These are phyloP conservation scores for Ectropis crepuscularia DNA, from an alignment of 2,888 invertebrate genomes.

Conservation along the genomic window DNA sequence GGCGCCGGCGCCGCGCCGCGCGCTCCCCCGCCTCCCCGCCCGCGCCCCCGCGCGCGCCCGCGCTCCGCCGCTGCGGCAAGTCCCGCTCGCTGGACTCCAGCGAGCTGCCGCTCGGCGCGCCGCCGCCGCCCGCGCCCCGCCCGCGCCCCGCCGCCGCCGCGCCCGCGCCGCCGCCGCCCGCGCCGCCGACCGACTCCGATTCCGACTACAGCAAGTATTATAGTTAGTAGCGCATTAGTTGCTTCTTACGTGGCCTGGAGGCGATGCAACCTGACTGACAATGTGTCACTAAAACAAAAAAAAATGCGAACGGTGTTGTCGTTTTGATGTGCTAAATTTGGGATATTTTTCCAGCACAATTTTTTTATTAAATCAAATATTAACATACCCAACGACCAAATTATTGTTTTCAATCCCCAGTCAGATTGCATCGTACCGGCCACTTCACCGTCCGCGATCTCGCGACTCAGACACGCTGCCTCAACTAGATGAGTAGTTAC, in stretches of 20 bases:
- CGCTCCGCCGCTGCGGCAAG: conserved; percentile 89
- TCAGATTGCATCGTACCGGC: too few species aligned
- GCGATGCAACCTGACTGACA: too few species aligned
- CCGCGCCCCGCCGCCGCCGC: conserved; percentile 53
- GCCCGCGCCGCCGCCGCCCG: conserved; percentile 41
- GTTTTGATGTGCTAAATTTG: too few species aligned
- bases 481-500: conserved; percentile 30
- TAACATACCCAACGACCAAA: too few species aligned
- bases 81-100: conserved; percentile 94
- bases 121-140: conserved; percentile 62
- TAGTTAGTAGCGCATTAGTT: conserved; percentile 80
- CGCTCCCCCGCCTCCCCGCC: conserved; percentile 59
- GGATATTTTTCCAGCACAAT: too few species aligned
- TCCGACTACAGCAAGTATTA: conserved; percentile 85
- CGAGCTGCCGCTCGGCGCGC: conserved; percentile 88
- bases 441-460: conserved; percentile 49
- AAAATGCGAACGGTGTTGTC: too few species aligned
- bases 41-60: conserved; percentile 70
- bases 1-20: conserved; percentile 64
- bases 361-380: too few species aligned
- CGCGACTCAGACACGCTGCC: conserved; percentile 47
- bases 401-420: too few species aligned
- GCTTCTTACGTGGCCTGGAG: conserved; percentile 52
- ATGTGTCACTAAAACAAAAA: too few species aligned
- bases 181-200: conserved; percentile 64